phyloP scores from a whole-genome alignment of 2,888 invertebrate genomes.

The Tricholauxania praeusta region DNA sequence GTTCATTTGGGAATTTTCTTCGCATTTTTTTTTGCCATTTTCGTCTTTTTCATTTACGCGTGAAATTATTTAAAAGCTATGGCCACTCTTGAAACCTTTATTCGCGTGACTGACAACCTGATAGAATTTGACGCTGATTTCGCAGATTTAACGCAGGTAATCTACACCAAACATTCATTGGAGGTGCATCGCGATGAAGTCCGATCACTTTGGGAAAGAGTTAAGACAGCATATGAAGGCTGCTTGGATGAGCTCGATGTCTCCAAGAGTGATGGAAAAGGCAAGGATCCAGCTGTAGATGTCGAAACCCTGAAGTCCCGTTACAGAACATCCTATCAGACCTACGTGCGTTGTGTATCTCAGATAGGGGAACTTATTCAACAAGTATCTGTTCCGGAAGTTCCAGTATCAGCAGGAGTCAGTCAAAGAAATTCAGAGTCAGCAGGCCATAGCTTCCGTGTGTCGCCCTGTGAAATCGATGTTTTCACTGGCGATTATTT shows the following conservation, averaged over 20 bases:
- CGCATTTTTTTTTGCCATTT: too few relatives aligned
- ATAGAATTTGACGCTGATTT: not conserved
- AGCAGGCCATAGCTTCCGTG: not conserved
- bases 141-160: not conserved
- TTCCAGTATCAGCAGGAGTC: too few relatives aligned
- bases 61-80: not conserved
- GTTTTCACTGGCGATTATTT: not conserved
- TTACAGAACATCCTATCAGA: not conserved
- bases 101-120: not conserved
- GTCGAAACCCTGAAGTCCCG: not conserved
- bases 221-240: not conserved
- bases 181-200: not conserved
- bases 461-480: too few relatives aligned
- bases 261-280: not conserved
- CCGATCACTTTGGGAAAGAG: not conserved
- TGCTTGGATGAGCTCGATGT: too few relatives aligned
- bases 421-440: too few relatives aligned
- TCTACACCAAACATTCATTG: not conserved
- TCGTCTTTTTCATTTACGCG: not conserved
- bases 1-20: too few relatives aligned
- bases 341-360: not conserved
- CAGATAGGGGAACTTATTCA: not conserved
- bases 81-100: not conserved
- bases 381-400: not conserved
- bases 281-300: not conserved